Evolutionary conservation across 2,888 invertebrate species (phyloP).

Genomic region (Meteorus cinctellus): DNA sequence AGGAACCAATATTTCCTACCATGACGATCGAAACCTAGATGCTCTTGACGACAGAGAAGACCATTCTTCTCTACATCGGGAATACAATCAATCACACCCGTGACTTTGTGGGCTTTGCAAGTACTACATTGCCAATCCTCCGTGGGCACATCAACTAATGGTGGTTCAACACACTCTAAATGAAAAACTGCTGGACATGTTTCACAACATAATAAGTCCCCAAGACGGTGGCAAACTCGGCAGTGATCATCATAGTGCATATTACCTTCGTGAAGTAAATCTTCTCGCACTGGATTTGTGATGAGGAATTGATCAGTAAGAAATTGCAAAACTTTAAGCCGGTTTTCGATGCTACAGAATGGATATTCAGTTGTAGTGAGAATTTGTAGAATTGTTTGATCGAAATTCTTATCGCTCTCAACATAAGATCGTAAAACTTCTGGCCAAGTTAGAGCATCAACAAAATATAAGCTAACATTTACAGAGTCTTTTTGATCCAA

Average conservation of each 20-base stretch:
- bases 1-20: slow-evolving; percentile 99
- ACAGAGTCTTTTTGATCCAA: slow-evolving; percentile 98
- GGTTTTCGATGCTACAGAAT: slow-evolving; percentile 86
- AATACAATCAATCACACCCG: slow-evolving; percentile 95
- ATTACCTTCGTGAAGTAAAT: slow-evolving; percentile 94
- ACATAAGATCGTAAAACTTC: slow-evolving; percentile 92
- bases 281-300: slow-evolving; percentile 93
- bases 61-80: slow-evolving; percentile 94
- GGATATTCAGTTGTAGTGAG: slow-evolving; percentile 89
- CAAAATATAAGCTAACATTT: slow-evolving; percentile 92
- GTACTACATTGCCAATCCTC: slow-evolving; percentile 98
- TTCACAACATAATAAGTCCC: slow-evolving; percentile 97
- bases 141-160: slow-evolving; percentile 93
- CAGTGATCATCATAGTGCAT: slow-evolving; percentile 96
- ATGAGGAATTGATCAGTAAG: slow-evolving; percentile 95
- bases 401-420: slow-evolving; percentile 90
- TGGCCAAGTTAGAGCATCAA: slow-evolving; percentile 97
- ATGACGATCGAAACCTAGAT: slow-evolving; percentile 95
- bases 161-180: slow-evolving; percentile 96
- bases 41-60: slow-evolving; percentile 92
- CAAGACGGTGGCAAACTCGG: slow-evolving; percentile 91
- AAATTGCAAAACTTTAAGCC: slow-evolving; percentile 89
- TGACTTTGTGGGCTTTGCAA: slow-evolving; percentile 92
- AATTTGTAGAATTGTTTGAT: slow-evolving; percentile 82
- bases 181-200: slow-evolving; percentile 99